Evolutionary conservation across 2,113 vertebrate genomes (phyloP).

Genomic region (Entomyzon cyanotis): DNA sequence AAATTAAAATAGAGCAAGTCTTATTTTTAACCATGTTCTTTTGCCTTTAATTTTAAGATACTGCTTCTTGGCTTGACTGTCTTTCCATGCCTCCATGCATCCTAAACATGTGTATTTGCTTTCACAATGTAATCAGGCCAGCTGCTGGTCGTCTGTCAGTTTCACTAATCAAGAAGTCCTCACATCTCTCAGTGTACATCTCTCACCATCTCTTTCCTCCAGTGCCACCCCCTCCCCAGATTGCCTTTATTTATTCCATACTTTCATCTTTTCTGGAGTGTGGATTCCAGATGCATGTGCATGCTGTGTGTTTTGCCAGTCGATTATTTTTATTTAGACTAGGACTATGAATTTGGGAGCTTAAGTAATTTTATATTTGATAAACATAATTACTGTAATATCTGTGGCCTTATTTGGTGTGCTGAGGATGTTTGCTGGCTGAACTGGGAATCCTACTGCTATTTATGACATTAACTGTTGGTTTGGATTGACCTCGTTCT

Average conservation of each 20-base stretch:
- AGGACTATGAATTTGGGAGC: neutral
- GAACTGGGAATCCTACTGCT: neutral
- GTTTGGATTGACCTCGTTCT: neutral
- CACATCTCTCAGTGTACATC: neutral
- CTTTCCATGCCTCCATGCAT: neutral
- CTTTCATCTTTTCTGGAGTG: neutral
- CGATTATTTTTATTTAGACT: neutral
- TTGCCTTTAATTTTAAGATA: neutral
- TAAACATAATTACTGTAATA: neutral
- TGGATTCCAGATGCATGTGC: neutral
- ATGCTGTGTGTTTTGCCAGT: neutral
- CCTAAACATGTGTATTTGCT: neutral
- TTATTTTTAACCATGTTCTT: neutral
- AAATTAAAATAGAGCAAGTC: neutral
- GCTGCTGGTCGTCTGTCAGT: neutral
- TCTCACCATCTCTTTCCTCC: neutral
- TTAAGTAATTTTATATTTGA: neutral
- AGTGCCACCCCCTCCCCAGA: fast-evolving
- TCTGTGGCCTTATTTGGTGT: neutral
- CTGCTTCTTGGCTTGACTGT: neutral
- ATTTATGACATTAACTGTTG: neutral
- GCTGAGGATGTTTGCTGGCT: neutral
- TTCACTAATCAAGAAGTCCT: neutral
- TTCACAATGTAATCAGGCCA: neutral
- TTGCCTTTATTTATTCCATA: neutral